These are phyloP conservation scores for Diabrotica virgifera DNA, from an alignment of 1,140 invertebrate species.

Conservation along the genomic window DNA sequence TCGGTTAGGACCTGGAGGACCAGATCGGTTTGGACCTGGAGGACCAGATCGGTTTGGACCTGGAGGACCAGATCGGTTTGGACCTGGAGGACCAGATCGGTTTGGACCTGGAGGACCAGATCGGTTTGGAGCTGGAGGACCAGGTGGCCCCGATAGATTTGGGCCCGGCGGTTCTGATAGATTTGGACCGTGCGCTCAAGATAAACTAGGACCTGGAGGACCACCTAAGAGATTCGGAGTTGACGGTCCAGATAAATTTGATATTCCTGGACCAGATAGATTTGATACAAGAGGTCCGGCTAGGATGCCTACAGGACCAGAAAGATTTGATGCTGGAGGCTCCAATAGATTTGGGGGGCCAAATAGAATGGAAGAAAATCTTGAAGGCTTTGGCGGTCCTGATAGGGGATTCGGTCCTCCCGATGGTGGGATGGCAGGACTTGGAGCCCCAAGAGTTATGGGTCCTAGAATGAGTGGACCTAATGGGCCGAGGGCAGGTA, in stretches of 20 bases:
- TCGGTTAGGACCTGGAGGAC: neutral
- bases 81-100: neutral
- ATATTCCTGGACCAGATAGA: conserved; percentile 4
- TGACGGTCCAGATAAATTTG: neutral
- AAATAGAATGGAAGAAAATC: neutral
- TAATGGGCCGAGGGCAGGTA: neutral
- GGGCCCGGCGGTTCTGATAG: neutral
- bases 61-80: neutral
- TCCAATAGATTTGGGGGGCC: neutral
- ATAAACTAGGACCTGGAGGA: neutral
- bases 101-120: neutral
- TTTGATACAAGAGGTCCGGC: neutral
- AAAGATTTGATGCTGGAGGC: neutral
- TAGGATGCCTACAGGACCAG: neutral
- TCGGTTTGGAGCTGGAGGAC: neutral
- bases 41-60: neutral
- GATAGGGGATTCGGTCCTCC: neutral
- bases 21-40: neutral
- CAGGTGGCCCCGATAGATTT: neutral
- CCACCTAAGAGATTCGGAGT: neutral
- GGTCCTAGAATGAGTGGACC: neutral
- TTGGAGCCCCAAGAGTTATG: neutral
- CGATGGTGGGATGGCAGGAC: neutral
- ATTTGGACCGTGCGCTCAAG: neutral
- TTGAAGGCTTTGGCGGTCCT: neutral